Evolutionary conservation across 2,888 invertebrate genomes (phyloP).

Genomic region (Lagria hirta): DNA sequence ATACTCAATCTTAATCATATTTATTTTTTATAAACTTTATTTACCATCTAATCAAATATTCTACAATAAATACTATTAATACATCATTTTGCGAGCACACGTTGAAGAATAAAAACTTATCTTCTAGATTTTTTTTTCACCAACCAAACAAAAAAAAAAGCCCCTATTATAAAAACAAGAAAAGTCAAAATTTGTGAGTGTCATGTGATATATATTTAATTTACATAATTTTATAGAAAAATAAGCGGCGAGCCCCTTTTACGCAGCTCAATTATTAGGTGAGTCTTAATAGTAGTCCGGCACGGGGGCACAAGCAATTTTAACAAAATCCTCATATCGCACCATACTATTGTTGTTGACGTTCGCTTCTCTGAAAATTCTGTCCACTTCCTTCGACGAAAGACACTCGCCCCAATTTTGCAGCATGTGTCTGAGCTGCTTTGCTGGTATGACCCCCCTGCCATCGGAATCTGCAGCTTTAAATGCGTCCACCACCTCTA

Average conservation of each 20-base stretch:
- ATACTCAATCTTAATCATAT: no score
- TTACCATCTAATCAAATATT: no score
- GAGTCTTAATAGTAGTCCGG: constrained; percentile 81
- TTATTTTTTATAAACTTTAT: no score
- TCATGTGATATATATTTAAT: constrained; percentile 25
- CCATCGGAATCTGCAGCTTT: constrained; percentile 78
- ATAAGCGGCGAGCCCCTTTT: no score
- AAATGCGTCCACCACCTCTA: constrained; percentile 87
- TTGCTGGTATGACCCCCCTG: constrained; percentile 74
- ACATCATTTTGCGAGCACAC: no score
- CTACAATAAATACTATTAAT: no score
- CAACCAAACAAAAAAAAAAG: constrained; percentile 8
- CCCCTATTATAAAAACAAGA: constrained; percentile 8
- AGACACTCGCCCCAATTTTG: constrained; percentile 92
- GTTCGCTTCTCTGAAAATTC: constrained; percentile 89
- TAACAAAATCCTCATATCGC: constrained; percentile 88
- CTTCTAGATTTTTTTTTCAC: constrained; percentile 2
- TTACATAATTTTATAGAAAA: constrained; percentile 23
- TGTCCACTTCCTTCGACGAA: constrained; percentile 75
- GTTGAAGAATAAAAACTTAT: no score
- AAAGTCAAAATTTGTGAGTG: constrained; percentile 9
- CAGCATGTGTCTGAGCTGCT: constrained; percentile 81
- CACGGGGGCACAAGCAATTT: constrained; percentile 89
- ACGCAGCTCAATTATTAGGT: constrained; percentile 7
- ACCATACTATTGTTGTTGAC: constrained; percentile 77